Base-by-base conservation (phyloP, 1,140 invertebrate genomes). In the Homarus americanus region DNA sequence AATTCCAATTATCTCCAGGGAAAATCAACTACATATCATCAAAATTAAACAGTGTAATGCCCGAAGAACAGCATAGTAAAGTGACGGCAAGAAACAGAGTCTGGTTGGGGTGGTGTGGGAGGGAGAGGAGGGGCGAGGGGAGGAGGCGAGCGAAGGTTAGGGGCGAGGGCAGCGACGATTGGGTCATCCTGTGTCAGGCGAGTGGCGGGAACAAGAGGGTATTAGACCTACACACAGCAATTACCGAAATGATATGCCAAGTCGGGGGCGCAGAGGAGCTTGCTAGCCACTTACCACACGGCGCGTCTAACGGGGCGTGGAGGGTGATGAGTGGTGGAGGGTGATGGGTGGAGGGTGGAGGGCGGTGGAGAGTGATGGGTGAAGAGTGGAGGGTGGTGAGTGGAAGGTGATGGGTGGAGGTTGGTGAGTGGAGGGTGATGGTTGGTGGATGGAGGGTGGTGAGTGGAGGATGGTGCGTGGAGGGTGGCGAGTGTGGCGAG, bases 241-340 rank as follows among this genome's bases (percentile, higher is more conserved):
- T 86, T 86, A 86, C 73, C 34, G 32, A 58, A 75, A 86, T 76
- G 72, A 76, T 76, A 86, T 40, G 58, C 80, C 53, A 69, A 83
- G 53, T 83, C 28, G 83, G n/a, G n/a, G 69, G 32, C 38, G 7
- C 69, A n/a, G 10, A 40, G 84, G 49, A 53, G 17, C 28, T 49
- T 15, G 38, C 58, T 10, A 20, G 78, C 44, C 44, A 34, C 49
- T 34, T 44, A 12, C 32, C 49, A 63, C 20, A 20, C 12, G 58
- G 58, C 24, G 4, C 15, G 12, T 63, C 20, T 24, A 20, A 15
- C 58, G 24, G 58, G 12, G 58, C 20, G 58, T 17, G 58, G 58
- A 4, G 58, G 58, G 15, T 7, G 5, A 15, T 15, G 12, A 24
- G 44, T 49, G 5, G 15, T 63, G 24, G 58, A 63, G 4, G 58